Evolutionary conservation across 2,797 vertebrate genomes (phyloP).

Genomic region (Coendou prehensilis): DNA sequence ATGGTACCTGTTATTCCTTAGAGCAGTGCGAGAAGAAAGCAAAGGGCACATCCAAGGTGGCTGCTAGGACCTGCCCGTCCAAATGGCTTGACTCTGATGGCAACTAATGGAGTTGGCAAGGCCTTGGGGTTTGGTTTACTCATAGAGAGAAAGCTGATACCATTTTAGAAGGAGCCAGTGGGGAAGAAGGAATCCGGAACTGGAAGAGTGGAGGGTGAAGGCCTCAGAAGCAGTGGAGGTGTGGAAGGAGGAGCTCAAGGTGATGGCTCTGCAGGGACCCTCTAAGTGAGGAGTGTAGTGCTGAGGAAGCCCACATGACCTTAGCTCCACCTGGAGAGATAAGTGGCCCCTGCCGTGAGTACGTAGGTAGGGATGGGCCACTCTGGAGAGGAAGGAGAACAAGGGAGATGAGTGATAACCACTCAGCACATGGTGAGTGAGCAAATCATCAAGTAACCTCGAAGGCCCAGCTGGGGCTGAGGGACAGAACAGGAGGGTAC

Average conservation of each 20-base stretch:
- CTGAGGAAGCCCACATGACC: neutral
- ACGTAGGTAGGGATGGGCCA: neutral
- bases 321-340: neutral
- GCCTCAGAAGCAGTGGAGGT: neutral
- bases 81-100: neutral
- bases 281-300: neutral
- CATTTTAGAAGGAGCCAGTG: neutral
- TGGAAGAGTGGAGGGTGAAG: neutral
- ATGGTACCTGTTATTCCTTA: neutral
- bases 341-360: neutral
- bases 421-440: neutral
- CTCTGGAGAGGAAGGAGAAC: neutral
- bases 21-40: neutral
- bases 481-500: accelerated
- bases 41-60: neutral
- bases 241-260: neutral
- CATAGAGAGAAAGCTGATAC: neutral
- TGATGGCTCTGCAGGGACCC: neutral
- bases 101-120: neutral
- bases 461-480: neutral
- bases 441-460: neutral
- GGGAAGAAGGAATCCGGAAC: neutral
- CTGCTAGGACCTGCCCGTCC: neutral
- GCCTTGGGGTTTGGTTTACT: neutral
- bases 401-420: neutral